Evolutionary conservation across 2,888 invertebrate genomes (phyloP).

Genomic region (Apamea monoglypha): DNA sequence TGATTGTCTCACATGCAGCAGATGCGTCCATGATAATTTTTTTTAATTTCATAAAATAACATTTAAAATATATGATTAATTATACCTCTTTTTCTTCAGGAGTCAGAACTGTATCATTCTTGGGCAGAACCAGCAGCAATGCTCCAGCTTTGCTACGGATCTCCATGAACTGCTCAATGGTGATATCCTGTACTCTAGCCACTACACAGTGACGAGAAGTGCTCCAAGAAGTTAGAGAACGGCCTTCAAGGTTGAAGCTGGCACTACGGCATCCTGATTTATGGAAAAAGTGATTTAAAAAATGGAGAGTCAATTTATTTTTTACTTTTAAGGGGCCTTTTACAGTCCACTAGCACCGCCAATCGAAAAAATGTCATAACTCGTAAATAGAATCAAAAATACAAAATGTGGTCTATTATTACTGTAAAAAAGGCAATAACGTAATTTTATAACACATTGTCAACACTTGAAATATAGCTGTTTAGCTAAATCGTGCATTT

Average conservation of each 20-base stretch:
- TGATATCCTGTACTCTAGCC: conserved; percentile 94
- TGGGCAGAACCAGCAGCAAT: conserved; percentile 95
- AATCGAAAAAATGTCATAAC: too few species aligned
- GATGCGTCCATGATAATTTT: neutral
- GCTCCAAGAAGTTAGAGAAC: conserved; percentile 95
- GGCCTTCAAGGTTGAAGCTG: conserved; percentile 96
- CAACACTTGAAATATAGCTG: too few species aligned
- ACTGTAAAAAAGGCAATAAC: too few species aligned
- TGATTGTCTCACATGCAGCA: neutral
- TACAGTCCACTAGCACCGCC: too few species aligned
- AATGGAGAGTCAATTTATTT: neutral
- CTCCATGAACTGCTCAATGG: conserved; percentile 94
- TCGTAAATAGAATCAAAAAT: too few species aligned
- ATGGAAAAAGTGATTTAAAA: neutral
- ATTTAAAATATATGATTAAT: neutral
- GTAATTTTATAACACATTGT: too few species aligned
- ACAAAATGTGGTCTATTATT: too few species aligned
- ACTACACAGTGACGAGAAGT: conserved; percentile 97
- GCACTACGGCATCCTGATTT: conserved; percentile 95
- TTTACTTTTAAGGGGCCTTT: too few species aligned
- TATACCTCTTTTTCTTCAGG: conserved; percentile 93
- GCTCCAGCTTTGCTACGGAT: conserved; percentile 96
- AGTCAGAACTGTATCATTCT: conserved; percentile 92
- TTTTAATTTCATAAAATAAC: neutral
- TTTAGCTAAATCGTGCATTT: too few species aligned